phyloP scores from a whole-genome alignment of 2,888 invertebrate genomes.

The Anoplius nigerrimus region DNA sequence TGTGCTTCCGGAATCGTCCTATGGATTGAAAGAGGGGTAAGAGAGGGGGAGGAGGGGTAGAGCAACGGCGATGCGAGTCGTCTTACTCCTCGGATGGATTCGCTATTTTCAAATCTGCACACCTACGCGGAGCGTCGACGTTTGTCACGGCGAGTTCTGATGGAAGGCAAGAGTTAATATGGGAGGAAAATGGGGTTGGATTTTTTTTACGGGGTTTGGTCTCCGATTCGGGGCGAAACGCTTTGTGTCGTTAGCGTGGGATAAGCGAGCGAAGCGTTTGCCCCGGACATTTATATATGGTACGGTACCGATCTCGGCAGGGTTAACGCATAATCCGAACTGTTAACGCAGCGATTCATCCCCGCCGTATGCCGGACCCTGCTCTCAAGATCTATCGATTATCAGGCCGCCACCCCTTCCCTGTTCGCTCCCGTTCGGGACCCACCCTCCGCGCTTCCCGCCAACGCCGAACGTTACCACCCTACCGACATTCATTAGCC shows the following conservation, averaged over 20 bases:
- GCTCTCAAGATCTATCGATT: conserved; percentile 63
- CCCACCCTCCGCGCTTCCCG: conserved; percentile 27
- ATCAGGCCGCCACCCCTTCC: conserved; percentile 46
- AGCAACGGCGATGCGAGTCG: too few relatives aligned
- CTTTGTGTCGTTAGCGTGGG: too few relatives aligned
- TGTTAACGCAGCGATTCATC: conserved; percentile 44
- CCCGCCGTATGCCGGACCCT: conserved; percentile 31
- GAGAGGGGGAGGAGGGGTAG: not conserved
- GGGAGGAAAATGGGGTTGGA: too few relatives aligned
- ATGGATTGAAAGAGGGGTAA: not conserved
- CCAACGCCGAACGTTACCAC: conserved; percentile 30
- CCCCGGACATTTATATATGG: too few relatives aligned
- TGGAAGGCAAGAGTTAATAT: not conserved
- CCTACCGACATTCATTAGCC: conserved; percentile 67
- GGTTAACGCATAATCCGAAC: conserved; percentile 10
- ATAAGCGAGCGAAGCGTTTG: too few relatives aligned
- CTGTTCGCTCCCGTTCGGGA: conserved; percentile 15
- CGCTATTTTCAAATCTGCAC: not conserved
- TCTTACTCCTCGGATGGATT: not conserved
- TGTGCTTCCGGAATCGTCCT: not conserved
- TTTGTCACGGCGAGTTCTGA: too few relatives aligned
- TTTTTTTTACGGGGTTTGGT: too few relatives aligned
- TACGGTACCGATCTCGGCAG: too few relatives aligned
- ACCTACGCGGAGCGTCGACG: too few relatives aligned
- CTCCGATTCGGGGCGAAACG: too few relatives aligned